Evolutionary conservation across 2,797 vertebrate species (phyloP), one percentile per base, ranked within the genome.

Genomic region (Mastacembelus armatus): DNA sequence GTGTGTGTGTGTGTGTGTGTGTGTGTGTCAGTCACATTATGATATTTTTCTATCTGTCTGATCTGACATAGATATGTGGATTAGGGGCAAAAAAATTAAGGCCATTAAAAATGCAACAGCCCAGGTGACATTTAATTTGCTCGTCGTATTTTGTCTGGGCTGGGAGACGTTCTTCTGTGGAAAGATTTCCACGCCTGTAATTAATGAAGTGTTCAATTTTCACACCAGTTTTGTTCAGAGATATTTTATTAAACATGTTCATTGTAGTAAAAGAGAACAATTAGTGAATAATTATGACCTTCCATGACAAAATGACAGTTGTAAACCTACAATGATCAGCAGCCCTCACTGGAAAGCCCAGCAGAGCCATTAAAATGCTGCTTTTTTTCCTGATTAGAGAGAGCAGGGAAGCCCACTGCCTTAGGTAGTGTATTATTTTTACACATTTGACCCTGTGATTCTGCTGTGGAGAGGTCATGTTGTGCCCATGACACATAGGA

Each of bases 71-170:
- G 47, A 66, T 26, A 68, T 40, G 43, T 24, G 57, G 72, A 78
- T 82, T 76, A 49, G 39, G 56, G 49, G 21, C 44, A 48, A 69
- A 80, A 66, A n/a, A n/a, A n/a, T n/a, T n/a, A n/a, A 64, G 48
- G 66, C 36, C 75, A 77, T 92, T 84, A 89, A 90, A 86, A 79
- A 88, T 90, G 66, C 64, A 89, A 42, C 68, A 67, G 65, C 77
- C 72, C 50, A 11, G 55, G 10, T 87, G 85, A 83, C 80, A 88
- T 87, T 86, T 88, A 42, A 90, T 89, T 88, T 77, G 58, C 48
- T 24, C 67, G 62, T 70, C 51, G 30, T 74, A 50, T 69, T 80
- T 78, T 62, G 64, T 49, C 44, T 44, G 44, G 7, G 27, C 35
- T 29, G 55, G 2, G 30, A 39, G 56, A 36, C 12, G 5, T 51